Conservation (phyloP, 1,140 invertebrate species). For the Oryzaephilus surinamensis region DNA sequence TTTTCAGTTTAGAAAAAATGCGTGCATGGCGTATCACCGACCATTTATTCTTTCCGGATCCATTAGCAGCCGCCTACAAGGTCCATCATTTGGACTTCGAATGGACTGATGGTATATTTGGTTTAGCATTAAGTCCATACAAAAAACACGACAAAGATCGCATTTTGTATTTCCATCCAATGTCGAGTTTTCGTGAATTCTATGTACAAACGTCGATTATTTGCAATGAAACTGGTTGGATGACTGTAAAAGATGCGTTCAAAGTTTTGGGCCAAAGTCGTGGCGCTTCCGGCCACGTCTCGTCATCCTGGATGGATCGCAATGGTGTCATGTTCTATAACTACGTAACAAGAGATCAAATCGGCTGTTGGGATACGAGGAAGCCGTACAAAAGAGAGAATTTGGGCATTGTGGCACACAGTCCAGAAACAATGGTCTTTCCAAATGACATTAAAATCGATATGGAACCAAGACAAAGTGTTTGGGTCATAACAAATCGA, state of each 20-base stretch:
- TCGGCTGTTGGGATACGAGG: constrained; percentile 69
- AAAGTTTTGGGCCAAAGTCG: constrained; percentile 50
- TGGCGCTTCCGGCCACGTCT: constrained; percentile 54
- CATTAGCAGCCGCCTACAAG: constrained; percentile 55
- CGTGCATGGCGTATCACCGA: constrained; percentile 62
- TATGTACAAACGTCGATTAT: constrained; percentile 54
- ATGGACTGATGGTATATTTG: constrained; percentile 74
- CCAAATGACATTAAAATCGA: constrained; percentile 71
- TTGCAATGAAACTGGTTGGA: constrained; percentile 44
- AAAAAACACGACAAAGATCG: constrained; percentile 42
- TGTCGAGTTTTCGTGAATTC: constrained; percentile 69
- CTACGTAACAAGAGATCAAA: constrained; percentile 57
- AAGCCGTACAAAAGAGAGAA: constrained; percentile 56
- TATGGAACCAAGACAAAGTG: constrained; percentile 49
- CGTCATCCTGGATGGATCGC: constrained; percentile 56
- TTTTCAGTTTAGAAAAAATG: constrained; percentile 51
- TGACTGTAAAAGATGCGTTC: constrained; percentile 47
- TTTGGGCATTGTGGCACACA: constrained; percentile 47
- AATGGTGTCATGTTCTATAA: constrained; percentile 69
- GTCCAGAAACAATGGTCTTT: constrained; percentile 53
- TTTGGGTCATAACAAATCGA: constrained; percentile 66
- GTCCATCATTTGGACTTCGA: constrained; percentile 60
- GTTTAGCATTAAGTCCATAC: constrained; percentile 54
- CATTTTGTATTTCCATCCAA: constrained; percentile 63
- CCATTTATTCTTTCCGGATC: constrained; percentile 67